phyloP scores from a whole-genome alignment of 2,888 invertebrate species.

The Netelia inedita region DNA sequence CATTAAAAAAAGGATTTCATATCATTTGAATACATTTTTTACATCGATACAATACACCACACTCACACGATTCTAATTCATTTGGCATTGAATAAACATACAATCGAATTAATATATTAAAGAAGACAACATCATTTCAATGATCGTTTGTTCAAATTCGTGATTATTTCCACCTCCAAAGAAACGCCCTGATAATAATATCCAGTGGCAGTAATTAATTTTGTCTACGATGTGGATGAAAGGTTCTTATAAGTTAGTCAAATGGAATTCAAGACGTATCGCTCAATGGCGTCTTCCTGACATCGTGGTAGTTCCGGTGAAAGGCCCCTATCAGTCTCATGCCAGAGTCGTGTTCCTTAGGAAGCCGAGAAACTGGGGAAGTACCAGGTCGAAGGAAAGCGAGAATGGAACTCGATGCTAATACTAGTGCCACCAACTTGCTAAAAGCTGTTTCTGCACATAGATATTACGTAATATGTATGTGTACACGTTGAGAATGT shows the following conservation, averaged over 20 bases:
- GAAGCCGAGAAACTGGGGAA: conserved; percentile 38
- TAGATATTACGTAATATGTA: conserved; percentile 31
- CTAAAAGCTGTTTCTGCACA: conserved; percentile 56
- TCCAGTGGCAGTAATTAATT: no score
- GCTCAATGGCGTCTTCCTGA: conserved; percentile 16
- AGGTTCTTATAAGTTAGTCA: not conserved
- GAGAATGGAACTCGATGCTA: conserved; percentile 27
- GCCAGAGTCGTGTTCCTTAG: conserved; percentile 35
- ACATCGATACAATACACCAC: not conserved
- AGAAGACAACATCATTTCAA: no score
- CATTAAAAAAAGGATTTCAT: not conserved
- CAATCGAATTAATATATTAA: no score
- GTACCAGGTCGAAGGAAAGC: conserved; percentile 41
- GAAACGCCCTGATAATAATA: no score
- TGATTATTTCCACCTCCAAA: no score
- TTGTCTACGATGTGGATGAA: no score
- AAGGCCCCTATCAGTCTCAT: conserved; percentile 59
- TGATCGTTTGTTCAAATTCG: no score
- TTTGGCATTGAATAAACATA: not conserved
- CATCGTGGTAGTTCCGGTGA: conserved; percentile 42
- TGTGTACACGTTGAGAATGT: conserved; percentile 2
- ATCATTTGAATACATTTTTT: not conserved
- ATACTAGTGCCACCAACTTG: conserved; percentile 56
- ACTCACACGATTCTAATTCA: not conserved
- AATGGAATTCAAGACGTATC: conserved; percentile 45